phyloP scores from a whole-genome alignment of 1,140 invertebrate genomes.

The Brachystomella parvula region DNA sequence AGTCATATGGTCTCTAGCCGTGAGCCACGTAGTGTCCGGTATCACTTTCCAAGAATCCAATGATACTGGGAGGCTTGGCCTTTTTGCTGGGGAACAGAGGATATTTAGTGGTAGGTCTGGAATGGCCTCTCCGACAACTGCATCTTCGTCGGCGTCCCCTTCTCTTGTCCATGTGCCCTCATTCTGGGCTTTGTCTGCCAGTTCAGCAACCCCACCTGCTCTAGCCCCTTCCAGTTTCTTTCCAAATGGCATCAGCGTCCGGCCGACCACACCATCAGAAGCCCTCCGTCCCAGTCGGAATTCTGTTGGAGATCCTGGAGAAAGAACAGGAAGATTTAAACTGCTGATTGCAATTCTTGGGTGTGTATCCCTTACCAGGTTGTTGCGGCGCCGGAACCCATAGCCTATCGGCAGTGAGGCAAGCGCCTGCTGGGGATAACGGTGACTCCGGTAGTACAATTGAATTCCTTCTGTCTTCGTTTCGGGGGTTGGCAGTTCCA shows the following conservation, averaged over 20 bases:
- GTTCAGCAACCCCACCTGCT: constrained; percentile 31
- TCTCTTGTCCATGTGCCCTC: constrained; percentile 9
- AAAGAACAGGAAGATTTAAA: neutral
- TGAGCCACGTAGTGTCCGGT: constrained; percentile 22
- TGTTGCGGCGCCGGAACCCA: constrained; percentile 31
- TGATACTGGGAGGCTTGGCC: constrained; percentile 34
- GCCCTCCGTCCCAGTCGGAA: constrained; percentile 81
- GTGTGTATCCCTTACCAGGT: constrained; percentile 22
- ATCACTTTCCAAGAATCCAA: constrained; percentile 31
- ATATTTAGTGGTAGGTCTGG: constrained; percentile 23
- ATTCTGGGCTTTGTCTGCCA: constrained; percentile 22
- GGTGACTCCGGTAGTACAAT: constrained; percentile 25
- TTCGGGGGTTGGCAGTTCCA: constrained; percentile 5
- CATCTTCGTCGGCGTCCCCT: constrained; percentile 21
- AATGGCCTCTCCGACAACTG: constrained; percentile 15
- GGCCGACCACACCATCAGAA: constrained; percentile 66
- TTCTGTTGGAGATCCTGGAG: constrained; percentile 33
- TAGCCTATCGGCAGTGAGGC: constrained; percentile 31
- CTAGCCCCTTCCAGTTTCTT: constrained; percentile 30
- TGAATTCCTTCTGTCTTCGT: constrained; percentile 29
- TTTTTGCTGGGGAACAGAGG: constrained; percentile 35
- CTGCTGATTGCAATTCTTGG: neutral
- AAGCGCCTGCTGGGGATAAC: constrained; percentile 25
- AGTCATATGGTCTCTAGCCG: constrained; percentile 4
- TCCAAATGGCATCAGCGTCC: constrained; percentile 40